Base-by-base conservation (phyloP, 2,113 vertebrate genomes). In the Dasypus novemcinctus region DNA sequence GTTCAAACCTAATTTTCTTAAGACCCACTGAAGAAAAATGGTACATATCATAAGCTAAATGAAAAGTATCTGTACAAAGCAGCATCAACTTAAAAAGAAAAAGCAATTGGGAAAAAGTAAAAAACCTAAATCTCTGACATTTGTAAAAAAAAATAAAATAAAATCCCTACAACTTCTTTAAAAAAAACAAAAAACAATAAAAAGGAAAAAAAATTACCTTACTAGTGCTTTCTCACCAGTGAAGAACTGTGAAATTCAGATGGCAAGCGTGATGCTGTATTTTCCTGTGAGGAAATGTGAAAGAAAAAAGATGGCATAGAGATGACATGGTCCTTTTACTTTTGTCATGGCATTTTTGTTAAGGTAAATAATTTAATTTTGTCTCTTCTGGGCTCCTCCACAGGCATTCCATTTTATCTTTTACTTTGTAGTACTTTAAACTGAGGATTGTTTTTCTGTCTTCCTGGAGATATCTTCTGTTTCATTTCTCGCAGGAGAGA, bases 371-470 rank as follows among this genome's bases (percentile, higher is more conserved):
- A 31, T 74, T 2, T 86, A 33, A 33, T 78, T 89, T 46, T 90
- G 80, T 87, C 25, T 66, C 33, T 57, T 74, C 12, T 31, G 0
- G 0, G 29, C 41, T 94, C n/a, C 41, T 79, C 12, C 49, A 43
- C n/a, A 83, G 61, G 12, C 29, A 18, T 81, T 86, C 11, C 14
- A 27, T 71, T 83, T 96, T 79, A 23, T 46, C 71, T 84, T 87
- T 86, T 85, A 27, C 23, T 4, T 52, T 49, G 57, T 33, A 95
- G 87, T 74, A 64, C 79, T 90, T 97, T 46, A 33, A 92, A 95
- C 23, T 74, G 20, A 31, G 8, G 59, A 49, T 38, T 46, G 43
- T 59, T 87, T 72, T 23, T 46, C 31, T 85, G 20, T 80, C n/a
- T 46, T 76, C 14, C 61, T 52, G 69, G 38, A 64, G 38, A 86